These are phyloP conservation scores for Nylanderia fulva DNA, from an alignment of 1,140 invertebrate species.

Conservation along the genomic window DNA sequence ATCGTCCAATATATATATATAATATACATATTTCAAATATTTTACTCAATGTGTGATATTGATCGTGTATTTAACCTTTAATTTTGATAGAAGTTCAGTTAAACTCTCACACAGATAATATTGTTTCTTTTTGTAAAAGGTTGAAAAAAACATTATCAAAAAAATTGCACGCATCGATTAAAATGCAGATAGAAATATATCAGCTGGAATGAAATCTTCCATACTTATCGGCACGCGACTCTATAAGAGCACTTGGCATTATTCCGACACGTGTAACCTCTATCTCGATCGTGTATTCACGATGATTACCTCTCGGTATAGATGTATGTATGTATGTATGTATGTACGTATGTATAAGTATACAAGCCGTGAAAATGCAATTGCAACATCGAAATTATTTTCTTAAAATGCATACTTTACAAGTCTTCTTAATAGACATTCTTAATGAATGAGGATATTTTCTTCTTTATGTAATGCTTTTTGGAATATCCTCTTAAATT, in stretches of 20 bases:
- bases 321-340: no score
- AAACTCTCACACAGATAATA: background rate
- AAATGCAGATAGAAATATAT: background rate
- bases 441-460: no score
- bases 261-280: conserved; percentile 5
- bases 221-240: background rate
- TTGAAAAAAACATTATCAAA: background rate
- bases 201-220: background rate
- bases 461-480: no score
- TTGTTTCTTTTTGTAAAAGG: background rate
- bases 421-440: no score
- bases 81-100: background rate
- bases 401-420: no score
- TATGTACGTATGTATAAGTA: no score
- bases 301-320: conserved; percentile 13
- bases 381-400: no score
- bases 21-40: no score
- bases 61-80: background rate
- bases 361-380: background rate
- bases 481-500: no score
- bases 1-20: background rate
- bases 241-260: background rate
- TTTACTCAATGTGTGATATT: background rate
- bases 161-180: background rate
- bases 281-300: background rate